These are phyloP conservation scores for Spea bombifrons DNA, from an alignment of 2,113 vertebrate genomes.

Conservation along the genomic window DNA sequence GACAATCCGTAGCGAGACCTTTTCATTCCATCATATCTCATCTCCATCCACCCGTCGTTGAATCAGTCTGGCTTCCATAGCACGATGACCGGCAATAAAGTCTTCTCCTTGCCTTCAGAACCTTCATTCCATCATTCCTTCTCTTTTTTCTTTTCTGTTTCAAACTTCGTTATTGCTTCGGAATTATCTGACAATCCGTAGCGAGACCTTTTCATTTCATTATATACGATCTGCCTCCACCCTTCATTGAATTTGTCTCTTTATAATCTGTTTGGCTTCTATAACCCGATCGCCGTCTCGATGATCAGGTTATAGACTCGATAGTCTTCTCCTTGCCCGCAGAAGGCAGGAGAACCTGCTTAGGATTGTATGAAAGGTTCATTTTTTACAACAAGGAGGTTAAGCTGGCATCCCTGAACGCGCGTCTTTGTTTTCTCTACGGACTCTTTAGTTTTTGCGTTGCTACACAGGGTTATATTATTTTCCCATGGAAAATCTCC, in stretches of 20 bases:
- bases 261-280: neutral
- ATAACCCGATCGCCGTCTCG: neutral
- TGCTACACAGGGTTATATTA: neutral
- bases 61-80: neutral
- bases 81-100: neutral
- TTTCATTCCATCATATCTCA: neutral
- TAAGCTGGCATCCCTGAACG: neutral
- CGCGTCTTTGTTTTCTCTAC: neutral
- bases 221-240: neutral
- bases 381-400: neutral
- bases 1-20: too few species aligned
- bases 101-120: too few species aligned
- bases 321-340: too few species aligned
- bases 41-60: neutral
- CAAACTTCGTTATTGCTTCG: too few species aligned
- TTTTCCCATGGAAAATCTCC: neutral
- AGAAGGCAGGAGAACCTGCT: neutral
- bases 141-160: too few species aligned
- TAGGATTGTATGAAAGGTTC: neutral
- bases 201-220: neutral
- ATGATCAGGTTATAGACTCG: too few species aligned
- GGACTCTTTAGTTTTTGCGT: neutral
- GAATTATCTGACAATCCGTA: too few species aligned
- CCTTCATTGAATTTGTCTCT: neutral
- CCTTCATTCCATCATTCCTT: too few species aligned